Evolutionary conservation across 2,888 invertebrate species (phyloP).

Genomic region (Xanthorhoe spadicearia): DNA sequence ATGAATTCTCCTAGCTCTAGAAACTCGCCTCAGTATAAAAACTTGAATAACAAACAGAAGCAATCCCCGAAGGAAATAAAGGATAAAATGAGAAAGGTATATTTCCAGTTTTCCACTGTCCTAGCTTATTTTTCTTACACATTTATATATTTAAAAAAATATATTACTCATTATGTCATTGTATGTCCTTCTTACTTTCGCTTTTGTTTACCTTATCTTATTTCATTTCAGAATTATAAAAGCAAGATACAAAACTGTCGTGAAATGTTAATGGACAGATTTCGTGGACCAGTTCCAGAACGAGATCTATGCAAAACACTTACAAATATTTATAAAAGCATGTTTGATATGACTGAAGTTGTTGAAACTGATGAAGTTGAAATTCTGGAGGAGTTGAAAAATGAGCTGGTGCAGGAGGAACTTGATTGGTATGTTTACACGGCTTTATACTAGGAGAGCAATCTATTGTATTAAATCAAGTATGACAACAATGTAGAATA

Average conservation of each 20-base stretch:
- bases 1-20: slow-evolving; percentile 62
- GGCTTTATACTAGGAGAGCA: too few species aligned
- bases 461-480: too few species aligned
- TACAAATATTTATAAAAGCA: slow-evolving; percentile 67
- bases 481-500: too few species aligned
- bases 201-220: background rate
- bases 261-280: slow-evolving; percentile 66
- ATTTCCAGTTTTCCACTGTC: too few species aligned
- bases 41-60: slow-evolving; percentile 59
- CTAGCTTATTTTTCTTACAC: too few species aligned
- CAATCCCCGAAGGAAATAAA: slow-evolving; percentile 75
- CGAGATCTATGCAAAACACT: slow-evolving; percentile 63
- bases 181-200: too few species aligned
- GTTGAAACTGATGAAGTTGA: slow-evolving; percentile 67
- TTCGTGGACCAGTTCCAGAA: slow-evolving; percentile 60
- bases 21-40: slow-evolving; percentile 67
- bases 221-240: slow-evolving; percentile 65
- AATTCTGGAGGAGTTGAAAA: slow-evolving; percentile 67
- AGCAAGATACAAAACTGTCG: slow-evolving; percentile 72
- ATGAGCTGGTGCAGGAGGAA: slow-evolving; percentile 76
- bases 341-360: slow-evolving; percentile 58
- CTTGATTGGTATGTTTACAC: slow-evolving; percentile 64
- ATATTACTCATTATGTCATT: too few species aligned
- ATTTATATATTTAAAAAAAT: too few species aligned
- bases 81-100: slow-evolving; percentile 75